Evolutionary conservation across 2,888 invertebrate species (phyloP), one percentile per base, ranked within the genome.

Genomic region (Drosophila yooni): DNA sequence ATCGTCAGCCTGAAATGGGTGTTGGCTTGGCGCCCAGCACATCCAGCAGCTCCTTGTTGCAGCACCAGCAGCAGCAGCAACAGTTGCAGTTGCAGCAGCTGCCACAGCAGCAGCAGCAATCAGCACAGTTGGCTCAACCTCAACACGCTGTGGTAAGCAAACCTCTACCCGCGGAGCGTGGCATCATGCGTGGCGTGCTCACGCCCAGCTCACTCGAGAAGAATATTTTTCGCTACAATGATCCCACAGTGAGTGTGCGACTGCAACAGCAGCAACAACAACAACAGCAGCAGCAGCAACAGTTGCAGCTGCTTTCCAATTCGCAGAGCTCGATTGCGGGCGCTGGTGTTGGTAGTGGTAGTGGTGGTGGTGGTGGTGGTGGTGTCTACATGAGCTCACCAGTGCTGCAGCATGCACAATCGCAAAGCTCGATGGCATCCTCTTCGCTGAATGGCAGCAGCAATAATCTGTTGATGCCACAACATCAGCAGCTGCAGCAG

Each of bases 191-290:
- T 2, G 93, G 93, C 4, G 93, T 93, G 2, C 81, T 93, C 0
- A 93, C 93, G 8, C 93, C 93, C 40, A 93, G 92, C 54, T 92
- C 93, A 0, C 74, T 93, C 53, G 93, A 93, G 75, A 93, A 92
- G 81, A 93, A 93, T 67, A 93, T 93, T 34, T 93, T 93, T 70
- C 92, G 93, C 15, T 94, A 93, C 78, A 93, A 93, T 68, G 94
- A 94, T 85, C 93, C 94, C 58, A 93, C 94, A 1, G 93, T 93
- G 3, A 92, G 92, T 72, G 92, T 92, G 34, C 84, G 85, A 6
- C 85, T 88, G 18, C 89, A 89, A 27, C 82, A 86, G 1, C 87
- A 87, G 5, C 91, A 91, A 31, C 88, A 86, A 6, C 86, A 84
- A 1, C 82, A 80, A 29, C 85, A 85, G 18, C 82, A 76, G 1